Base-by-base conservation (phyloP, 2,113 vertebrate genomes). In the Protomyctophum bolini region DNA sequence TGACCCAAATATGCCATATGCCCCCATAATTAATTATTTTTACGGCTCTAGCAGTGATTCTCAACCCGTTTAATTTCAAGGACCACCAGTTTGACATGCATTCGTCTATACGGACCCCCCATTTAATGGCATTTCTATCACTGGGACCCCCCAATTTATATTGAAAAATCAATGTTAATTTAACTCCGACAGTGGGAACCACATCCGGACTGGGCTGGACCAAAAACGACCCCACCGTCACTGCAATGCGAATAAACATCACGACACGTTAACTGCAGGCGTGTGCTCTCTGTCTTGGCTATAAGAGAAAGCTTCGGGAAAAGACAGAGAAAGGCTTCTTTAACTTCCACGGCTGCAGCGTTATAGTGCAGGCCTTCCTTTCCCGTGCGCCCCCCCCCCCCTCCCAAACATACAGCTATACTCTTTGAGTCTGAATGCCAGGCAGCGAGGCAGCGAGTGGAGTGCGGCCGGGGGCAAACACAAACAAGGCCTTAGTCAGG, bases 191-290 rank as follows among this genome's bases (percentile, higher is more conserved):
- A 21, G 21, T 21, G 21, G 21, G 21, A 21, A 21, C 21, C 21
- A 21, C 21, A 21, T 21, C 21, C 21, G 21, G 21, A 21, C 21
- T 46, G 47, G 2, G 12, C 47, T 48, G 15, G 6, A 50, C 47
- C 62, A 66, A 85, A 85, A 83, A 83, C 61, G 41, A 60, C 47
- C 29, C 29, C n/a, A n/a, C n/a, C 21, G 21, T 70, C 63, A 58
- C 75, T 82, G 66, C 62, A 73, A 83, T 80, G 77, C 68, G 81
- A 89, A 85, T 76, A 58, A 85, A 76, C 76, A 89, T 91, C 87
- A 85, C 83, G 10, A n/a, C 54, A 54, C 64, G 60, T 29, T 33
- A 88, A 83, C n/a, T n/a, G n/a, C n/a, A n/a, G n/a, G n/a, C 71
- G 33, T 81, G 86, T 89, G 85, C 68, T 88, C 73, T n/a, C n/a